A percentile compares a stretch with the other conserved stretches of the same genome.
Evolutionary conservation across 2,888 invertebrate species (phyloP).

Genomic region (Hirtodrosophila confusa): DNA sequence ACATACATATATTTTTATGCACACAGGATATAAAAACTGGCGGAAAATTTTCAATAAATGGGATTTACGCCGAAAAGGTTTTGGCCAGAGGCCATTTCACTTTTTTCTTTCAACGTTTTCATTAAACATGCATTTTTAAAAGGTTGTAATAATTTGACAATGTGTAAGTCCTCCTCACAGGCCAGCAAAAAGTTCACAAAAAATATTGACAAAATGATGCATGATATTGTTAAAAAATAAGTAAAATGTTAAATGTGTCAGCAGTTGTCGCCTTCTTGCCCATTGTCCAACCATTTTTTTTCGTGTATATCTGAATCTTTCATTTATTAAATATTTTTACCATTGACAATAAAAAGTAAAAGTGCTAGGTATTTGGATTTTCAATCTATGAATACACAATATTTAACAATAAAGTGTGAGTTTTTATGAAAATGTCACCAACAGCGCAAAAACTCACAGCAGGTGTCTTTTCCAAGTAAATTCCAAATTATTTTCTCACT

Average conservation of each 20-base stretch:
- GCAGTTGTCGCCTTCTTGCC: slow-evolving; percentile 18
- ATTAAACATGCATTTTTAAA: slow-evolving; percentile 48
- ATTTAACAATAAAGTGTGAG: slow-evolving; percentile 40
- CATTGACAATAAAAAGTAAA: slow-evolving; percentile 13
- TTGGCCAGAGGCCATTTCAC: slow-evolving; percentile 25
- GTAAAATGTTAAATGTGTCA: slow-evolving; percentile 11
- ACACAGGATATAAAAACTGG: slow-evolving; percentile 1
- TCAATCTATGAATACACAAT: slow-evolving; percentile 16
- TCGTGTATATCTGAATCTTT: slow-evolving; percentile 6
- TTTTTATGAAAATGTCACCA: slow-evolving; percentile 38
- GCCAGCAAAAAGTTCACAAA: slow-evolving; percentile 7
- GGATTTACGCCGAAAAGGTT: slow-evolving; percentile 23
- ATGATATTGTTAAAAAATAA: slow-evolving; percentile 7
- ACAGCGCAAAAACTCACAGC: slow-evolving; percentile 27
- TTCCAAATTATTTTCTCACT: slow-evolving; percentile 15
- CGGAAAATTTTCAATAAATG: slow-evolving; percentile 20
- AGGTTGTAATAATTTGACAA: slow-evolving; percentile 51
- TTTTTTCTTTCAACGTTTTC: slow-evolving; percentile 8
- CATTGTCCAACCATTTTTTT: slow-evolving; percentile 15
- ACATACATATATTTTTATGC: background rate
- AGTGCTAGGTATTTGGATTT: slow-evolving; percentile 5
- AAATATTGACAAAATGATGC: slow-evolving; percentile 34
- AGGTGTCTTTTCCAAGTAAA: slow-evolving; percentile 14
- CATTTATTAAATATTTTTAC: slow-evolving; percentile 35
- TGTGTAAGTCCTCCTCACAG: slow-evolving; percentile 22